phyloP scores from a whole-genome alignment of 2,888 invertebrate genomes.

The Pandemis heparana region DNA sequence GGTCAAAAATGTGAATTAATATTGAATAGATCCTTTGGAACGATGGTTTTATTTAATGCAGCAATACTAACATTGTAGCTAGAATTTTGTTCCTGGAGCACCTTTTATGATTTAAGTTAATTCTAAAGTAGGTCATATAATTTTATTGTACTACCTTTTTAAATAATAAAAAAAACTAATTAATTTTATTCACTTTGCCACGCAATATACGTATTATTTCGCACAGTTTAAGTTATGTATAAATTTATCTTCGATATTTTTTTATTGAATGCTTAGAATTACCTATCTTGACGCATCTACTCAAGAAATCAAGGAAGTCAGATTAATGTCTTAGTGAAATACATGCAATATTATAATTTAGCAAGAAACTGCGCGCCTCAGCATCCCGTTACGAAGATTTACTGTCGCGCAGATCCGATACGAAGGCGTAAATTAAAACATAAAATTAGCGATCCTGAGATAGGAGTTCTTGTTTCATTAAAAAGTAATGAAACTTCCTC shows the following conservation, averaged over 20 bases:
- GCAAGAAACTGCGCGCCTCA: conserved; percentile 53
- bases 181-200: too few relatives aligned
- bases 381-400: conserved; percentile 64
- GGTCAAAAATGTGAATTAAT: conserved; percentile 56
- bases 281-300: too few relatives aligned
- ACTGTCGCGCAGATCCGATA: conserved; percentile 59
- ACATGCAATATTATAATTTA: conserved; percentile 31
- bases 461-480: conserved; percentile 71
- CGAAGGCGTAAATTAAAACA: conserved; percentile 71
- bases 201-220: too few relatives aligned
- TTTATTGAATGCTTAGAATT: too few relatives aligned
- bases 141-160: too few relatives aligned
- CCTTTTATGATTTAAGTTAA: too few relatives aligned
- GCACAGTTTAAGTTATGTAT: too few relatives aligned
- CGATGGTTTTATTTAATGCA: conserved; percentile 16
- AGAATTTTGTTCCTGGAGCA: neutral
- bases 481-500: conserved; percentile 74
- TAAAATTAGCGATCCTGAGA: conserved; percentile 74
- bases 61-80: neutral
- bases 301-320: too few relatives aligned
- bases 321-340: too few relatives aligned
- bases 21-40: conserved; percentile 50
- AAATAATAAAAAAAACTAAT: too few relatives aligned
- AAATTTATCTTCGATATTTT: too few relatives aligned
- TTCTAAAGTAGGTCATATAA: too few relatives aligned